A percentile compares a stretch with the other conserved stretches of the same genome.
Evolutionary conservation across 2,888 invertebrate genomes (phyloP).

Genomic region (Sepioteuthis lessoniana): DNA sequence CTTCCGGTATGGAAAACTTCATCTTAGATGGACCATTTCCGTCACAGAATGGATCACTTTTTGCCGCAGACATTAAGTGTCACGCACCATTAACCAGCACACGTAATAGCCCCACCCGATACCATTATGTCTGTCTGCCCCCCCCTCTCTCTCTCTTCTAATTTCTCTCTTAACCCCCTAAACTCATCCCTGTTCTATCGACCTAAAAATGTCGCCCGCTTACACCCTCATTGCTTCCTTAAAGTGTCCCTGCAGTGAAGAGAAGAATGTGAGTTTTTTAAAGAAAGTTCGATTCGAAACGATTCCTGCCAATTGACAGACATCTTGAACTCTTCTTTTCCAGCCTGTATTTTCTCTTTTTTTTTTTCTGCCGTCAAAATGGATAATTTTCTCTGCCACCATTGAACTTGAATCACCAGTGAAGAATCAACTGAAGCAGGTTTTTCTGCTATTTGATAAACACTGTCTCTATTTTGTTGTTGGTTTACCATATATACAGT

Average conservation of each 20-base stretch:
- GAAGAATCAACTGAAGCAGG: not conserved
- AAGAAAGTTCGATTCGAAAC: not conserved
- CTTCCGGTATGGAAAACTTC: conserved; percentile 1
- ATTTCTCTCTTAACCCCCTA: not conserved
- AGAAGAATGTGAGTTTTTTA: not conserved
- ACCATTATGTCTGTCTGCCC: not conserved
- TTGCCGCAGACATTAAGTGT: not conserved
- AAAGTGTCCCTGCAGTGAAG: not conserved
- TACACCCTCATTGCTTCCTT: not conserved
- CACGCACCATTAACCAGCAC: conserved; percentile 15
- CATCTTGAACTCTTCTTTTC: not conserved
- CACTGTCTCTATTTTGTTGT: not conserved
- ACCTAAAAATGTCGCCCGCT: not conserved
- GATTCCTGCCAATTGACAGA: not conserved
- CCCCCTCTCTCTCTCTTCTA: not conserved
- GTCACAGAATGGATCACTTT: not conserved
- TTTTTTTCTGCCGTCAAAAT: not conserved
- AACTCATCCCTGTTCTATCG: not conserved
- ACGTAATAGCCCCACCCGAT: not conserved
- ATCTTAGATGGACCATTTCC: conserved; percentile 33
- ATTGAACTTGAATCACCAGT: not conserved
- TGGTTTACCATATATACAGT: no score
- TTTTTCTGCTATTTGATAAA: not conserved
- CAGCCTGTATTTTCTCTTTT: no score
- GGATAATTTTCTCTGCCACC: not conserved